These are phyloP conservation scores for Beris chalybata DNA, from an alignment of 2,888 invertebrate genomes.

Conservation along the genomic window DNA sequence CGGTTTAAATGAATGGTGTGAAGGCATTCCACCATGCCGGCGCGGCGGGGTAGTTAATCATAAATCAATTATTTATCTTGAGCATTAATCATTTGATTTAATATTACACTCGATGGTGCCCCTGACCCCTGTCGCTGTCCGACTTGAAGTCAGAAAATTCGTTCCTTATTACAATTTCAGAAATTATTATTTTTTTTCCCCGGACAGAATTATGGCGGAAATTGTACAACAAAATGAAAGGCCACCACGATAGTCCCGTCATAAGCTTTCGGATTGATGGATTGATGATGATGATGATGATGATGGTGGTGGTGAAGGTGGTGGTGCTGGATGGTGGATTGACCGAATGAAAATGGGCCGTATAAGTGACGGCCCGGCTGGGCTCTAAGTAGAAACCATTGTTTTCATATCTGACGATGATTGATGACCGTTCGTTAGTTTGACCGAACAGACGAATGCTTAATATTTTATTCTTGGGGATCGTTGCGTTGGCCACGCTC, in stretches of 20 bases:
- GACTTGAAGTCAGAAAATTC: slow-evolving; percentile 6
- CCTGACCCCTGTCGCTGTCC: background rate
- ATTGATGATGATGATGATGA: slow-evolving; percentile 27
- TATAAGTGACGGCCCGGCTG: background rate
- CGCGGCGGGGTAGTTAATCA: slow-evolving; percentile 35
- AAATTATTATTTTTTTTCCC: background rate
- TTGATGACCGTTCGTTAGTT: slow-evolving; percentile 31
- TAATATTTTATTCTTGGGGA: slow-evolving; percentile 16
- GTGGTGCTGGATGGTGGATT: slow-evolving; percentile 15
- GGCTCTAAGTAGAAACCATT: slow-evolving; percentile 12
- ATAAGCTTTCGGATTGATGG: slow-evolving; percentile 18
- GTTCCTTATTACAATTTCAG: background rate
- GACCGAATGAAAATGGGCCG: too few relatives aligned
- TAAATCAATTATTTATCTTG: slow-evolving; percentile 40
- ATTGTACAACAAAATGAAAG: slow-evolving; percentile 17
- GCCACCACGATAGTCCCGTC: slow-evolving; percentile 4
- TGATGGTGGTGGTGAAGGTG: slow-evolving; percentile 21
- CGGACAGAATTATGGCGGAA: slow-evolving; percentile 10
- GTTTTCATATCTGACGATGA: slow-evolving; percentile 35
- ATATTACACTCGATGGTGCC: slow-evolving; percentile 26
- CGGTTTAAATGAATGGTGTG: slow-evolving; percentile 17
- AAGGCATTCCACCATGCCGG: slow-evolving; percentile 25
- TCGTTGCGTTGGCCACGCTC: too few relatives aligned
- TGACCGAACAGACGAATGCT: slow-evolving; percentile 34
- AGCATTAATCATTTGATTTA: slow-evolving; percentile 39